These are phyloP conservation scores for Trichopria drosophilae DNA, from an alignment of 2,888 invertebrate genomes.

Conservation along the genomic window DNA sequence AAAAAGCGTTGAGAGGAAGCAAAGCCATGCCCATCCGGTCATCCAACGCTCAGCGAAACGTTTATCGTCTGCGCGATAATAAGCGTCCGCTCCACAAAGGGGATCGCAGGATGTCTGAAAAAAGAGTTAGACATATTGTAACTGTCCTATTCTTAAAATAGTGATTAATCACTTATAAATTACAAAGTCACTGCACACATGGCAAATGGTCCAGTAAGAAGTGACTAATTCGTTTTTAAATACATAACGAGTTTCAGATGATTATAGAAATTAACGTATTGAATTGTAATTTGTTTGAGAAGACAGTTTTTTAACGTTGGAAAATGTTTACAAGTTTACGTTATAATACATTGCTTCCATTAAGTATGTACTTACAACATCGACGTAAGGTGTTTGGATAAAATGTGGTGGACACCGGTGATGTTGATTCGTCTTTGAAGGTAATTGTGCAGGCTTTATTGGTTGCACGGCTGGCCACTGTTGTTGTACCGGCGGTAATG, in stretches of 20 bases:
- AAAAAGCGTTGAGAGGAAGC: constrained; percentile 80
- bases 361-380: constrained; percentile 42
- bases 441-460: constrained; percentile 40
- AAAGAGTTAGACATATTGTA: constrained; percentile 3
- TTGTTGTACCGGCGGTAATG: constrained; percentile 38
- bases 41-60: constrained; percentile 74
- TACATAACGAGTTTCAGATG: too few relatives aligned
- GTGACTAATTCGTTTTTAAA: too few relatives aligned
- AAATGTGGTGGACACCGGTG: constrained; percentile 66
- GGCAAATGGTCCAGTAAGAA: too few relatives aligned
- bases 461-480: constrained; percentile 47
- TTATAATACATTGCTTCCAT: too few relatives aligned
- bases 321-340: too few relatives aligned
- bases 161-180: too few relatives aligned
- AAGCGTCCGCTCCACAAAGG: constrained; percentile 70
- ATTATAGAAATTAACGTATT: too few relatives aligned
- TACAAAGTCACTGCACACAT: too few relatives aligned
- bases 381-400: constrained; percentile 61
- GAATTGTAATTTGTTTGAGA: too few relatives aligned
- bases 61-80: constrained; percentile 70
- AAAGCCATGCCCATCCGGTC: constrained; percentile 75
- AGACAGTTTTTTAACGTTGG: too few relatives aligned
- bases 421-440: constrained; percentile 41
- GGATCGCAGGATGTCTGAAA: constrained; percentile 60
- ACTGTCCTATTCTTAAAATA: too few relatives aligned